phyloP scores from a whole-genome alignment of 1,140 invertebrate species.

The Drosophila nigromelanica region DNA sequence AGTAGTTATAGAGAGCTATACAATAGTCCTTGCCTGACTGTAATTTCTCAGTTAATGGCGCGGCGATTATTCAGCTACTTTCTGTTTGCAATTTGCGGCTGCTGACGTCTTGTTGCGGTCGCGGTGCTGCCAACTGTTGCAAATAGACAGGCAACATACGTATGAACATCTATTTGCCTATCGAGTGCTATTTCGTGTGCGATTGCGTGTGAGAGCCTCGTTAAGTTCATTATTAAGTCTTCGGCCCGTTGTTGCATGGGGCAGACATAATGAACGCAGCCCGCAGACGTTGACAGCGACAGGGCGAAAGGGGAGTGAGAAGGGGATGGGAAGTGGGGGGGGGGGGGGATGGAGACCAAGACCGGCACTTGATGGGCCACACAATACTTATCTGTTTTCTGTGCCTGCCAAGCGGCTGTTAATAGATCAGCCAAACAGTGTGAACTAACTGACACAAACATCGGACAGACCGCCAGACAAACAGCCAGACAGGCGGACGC shows the following conservation, averaged over 20 bases:
- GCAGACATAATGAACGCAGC: conserved; percentile 63
- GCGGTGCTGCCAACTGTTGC: conserved; percentile 35
- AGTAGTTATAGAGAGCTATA: neutral
- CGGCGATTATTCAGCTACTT: conserved; percentile 51
- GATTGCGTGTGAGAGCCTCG: conserved; percentile 46
- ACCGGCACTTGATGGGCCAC: conserved; percentile 38
- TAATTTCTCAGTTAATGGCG: conserved; percentile 47
- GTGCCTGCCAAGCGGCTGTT: conserved; percentile 50
- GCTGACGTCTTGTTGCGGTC: conserved; percentile 5
- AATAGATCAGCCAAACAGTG: conserved; percentile 75
- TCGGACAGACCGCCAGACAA: conserved; percentile 6
- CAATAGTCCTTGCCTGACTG: conserved; percentile 42
- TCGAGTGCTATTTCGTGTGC: neutral
- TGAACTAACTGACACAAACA: conserved; percentile 39
- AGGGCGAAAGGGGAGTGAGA: neutral
- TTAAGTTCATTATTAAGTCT: conserved; percentile 67
- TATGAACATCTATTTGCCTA: neutral
- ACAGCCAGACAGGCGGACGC: neutral
- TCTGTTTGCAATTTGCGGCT: conserved; percentile 44
- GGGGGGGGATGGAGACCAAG: neutral
- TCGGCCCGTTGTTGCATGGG: conserved; percentile 56
- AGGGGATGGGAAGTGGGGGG: neutral
- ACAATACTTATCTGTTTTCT: conserved; percentile 40
- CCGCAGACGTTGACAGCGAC: neutral
- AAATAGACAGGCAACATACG: conserved; percentile 35